Evolutionary conservation across 2,113 vertebrate species (phyloP).

Genomic region (Prietella phreatophila): DNA sequence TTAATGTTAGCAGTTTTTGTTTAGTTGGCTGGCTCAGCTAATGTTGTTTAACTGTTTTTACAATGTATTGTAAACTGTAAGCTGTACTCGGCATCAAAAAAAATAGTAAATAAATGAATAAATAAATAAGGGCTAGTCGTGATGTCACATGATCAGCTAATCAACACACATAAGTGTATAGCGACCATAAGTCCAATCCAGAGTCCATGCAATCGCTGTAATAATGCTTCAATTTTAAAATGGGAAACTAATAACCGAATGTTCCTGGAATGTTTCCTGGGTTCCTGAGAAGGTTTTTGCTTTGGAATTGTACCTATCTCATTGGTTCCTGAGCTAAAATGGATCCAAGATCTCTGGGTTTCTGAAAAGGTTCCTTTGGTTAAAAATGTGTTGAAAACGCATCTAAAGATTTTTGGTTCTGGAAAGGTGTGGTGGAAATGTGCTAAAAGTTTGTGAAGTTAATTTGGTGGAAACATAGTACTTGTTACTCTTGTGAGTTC

Average conservation of each 20-base stretch:
- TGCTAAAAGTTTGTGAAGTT: no score
- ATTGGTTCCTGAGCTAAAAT: not conserved
- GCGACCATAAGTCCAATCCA: no score
- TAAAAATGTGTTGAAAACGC: not conserved
- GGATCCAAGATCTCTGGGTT: not conserved
- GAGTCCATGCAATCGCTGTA: no score
- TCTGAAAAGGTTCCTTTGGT: not conserved
- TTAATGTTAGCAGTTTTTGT: not conserved
- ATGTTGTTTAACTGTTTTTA: not conserved
- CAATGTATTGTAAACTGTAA: no score
- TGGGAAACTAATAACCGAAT: no score
- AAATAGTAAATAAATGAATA: not conserved
- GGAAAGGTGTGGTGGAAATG: no score
- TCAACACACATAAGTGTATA: no score
- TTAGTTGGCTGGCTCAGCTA: not conserved
- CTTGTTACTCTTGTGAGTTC: no score
- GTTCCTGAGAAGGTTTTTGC: not conserved
- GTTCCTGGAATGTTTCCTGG: not conserved
- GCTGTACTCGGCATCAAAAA: no score
- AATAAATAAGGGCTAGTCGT: not conserved
- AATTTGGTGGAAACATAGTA: no score
- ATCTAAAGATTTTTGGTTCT: not conserved
- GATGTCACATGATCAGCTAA: not conserved
- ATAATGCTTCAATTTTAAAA: not conserved
- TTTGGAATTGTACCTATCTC: not conserved